Evolutionary conservation across 2,797 vertebrate species (phyloP).

Genomic region (Nasua narica): DNA sequence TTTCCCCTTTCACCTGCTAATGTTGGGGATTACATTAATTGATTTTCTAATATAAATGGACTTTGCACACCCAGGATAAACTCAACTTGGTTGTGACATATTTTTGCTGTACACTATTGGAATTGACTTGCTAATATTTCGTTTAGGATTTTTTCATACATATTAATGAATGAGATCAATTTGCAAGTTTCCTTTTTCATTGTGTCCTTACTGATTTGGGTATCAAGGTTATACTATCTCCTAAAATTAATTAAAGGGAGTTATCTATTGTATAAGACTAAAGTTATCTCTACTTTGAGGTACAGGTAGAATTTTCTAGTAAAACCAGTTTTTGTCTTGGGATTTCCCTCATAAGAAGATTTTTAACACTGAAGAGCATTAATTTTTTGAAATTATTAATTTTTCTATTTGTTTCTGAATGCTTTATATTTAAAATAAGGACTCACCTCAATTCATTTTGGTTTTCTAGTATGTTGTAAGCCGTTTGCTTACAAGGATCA

Average conservation of each 20-base stretch:
- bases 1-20: background rate
- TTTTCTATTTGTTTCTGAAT: background rate
- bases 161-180: background rate
- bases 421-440: background rate
- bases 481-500: background rate
- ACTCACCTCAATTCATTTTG: background rate
- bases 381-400: background rate
- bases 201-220: background rate
- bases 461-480: background rate
- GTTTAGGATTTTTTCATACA: background rate
- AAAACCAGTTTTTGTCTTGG: background rate
- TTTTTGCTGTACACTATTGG: background rate
- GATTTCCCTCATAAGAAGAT: background rate
- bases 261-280: background rate
- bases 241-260: background rate
- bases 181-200: background rate
- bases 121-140: background rate
- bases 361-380: background rate
- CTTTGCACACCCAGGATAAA: background rate
- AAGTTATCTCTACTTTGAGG: background rate
- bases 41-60: background rate
- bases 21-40: background rate
- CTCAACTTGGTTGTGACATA: background rate
- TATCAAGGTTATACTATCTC: background rate
- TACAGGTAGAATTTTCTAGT: background rate